Conservation (phyloP, 2,113 vertebrate species). For the Semnornis frantzii region DNA sequence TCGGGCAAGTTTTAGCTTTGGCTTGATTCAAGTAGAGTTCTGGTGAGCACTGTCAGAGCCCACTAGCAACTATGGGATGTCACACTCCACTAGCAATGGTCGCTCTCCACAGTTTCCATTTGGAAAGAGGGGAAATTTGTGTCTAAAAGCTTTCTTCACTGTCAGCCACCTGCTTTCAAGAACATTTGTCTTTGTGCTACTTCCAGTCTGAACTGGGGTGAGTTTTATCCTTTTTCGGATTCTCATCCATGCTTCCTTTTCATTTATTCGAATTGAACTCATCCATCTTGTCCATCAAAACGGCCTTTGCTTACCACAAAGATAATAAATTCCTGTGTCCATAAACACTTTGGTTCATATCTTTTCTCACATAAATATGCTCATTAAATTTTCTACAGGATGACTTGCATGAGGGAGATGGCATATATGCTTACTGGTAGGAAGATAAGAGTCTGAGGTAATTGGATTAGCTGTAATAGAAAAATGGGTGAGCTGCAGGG, state of each 20-base stretch:
- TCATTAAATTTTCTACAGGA: conserved; percentile 3
- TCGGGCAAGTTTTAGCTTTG: background rate
- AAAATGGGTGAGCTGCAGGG: conserved; percentile 38
- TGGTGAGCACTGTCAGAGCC: background rate
- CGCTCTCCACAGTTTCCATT: background rate
- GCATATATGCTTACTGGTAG: background rate
- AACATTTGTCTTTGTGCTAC: background rate
- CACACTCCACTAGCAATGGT: background rate
- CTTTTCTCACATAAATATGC: background rate
- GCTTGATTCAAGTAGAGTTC: background rate
- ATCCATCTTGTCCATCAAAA: background rate
- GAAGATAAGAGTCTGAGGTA: conserved; percentile 38
- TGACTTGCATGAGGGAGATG: background rate
- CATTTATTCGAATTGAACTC: background rate
- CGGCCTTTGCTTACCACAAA: background rate
- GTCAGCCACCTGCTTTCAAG: background rate
- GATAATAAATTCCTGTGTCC: background rate
- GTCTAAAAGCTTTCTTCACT: background rate
- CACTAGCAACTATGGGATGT: background rate
- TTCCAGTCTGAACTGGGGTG: background rate
- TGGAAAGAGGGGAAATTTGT: background rate
- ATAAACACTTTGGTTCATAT: background rate
- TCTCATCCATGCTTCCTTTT: background rate
- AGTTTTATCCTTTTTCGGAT: background rate
- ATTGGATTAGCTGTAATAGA: conserved; percentile 50